These are phyloP conservation scores for Drosophila pachea DNA, from an alignment of 1,140 invertebrate genomes.

Conservation along the genomic window DNA sequence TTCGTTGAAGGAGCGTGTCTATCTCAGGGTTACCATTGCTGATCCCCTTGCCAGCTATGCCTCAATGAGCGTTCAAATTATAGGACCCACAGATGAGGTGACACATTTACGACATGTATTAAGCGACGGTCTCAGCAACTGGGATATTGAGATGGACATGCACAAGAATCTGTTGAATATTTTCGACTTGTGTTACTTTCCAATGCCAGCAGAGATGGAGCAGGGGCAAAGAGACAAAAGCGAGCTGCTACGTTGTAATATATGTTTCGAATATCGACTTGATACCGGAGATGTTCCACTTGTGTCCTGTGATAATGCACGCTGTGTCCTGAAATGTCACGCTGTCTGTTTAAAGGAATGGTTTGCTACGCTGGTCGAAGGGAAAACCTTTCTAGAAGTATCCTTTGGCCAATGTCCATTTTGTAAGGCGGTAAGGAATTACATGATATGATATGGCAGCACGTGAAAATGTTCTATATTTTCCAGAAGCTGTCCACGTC, in stretches of 20 bases:
- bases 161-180: slow-evolving; percentile 73
- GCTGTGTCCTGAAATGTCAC: slow-evolving; percentile 72
- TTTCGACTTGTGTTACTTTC: slow-evolving; percentile 74
- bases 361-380: slow-evolving; percentile 69
- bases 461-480: too few relatives aligned
- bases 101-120: slow-evolving; percentile 54
- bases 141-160: slow-evolving; percentile 70
- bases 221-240: slow-evolving; percentile 21
- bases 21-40: slow-evolving; percentile 57
- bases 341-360: slow-evolving; percentile 68
- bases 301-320: slow-evolving; percentile 69
- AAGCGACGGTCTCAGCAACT: slow-evolving; percentile 63
- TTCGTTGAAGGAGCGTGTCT: slow-evolving; percentile 59
- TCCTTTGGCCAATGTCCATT: slow-evolving; percentile 71
- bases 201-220: slow-evolving; percentile 53
- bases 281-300: slow-evolving; percentile 67
- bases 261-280: slow-evolving; percentile 67
- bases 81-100: slow-evolving; percentile 71
- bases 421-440: slow-evolving; percentile 67
- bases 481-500: slow-evolving; percentile 74
- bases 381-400: slow-evolving; percentile 66
- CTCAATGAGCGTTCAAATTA: slow-evolving; percentile 63
- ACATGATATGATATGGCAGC: not conserved
- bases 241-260: slow-evolving; percentile 63
- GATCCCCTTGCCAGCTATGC: slow-evolving; percentile 61